Evolutionary conservation across 2,888 invertebrate genomes (phyloP).

Genomic region (Dastarcus helophoroides): DNA sequence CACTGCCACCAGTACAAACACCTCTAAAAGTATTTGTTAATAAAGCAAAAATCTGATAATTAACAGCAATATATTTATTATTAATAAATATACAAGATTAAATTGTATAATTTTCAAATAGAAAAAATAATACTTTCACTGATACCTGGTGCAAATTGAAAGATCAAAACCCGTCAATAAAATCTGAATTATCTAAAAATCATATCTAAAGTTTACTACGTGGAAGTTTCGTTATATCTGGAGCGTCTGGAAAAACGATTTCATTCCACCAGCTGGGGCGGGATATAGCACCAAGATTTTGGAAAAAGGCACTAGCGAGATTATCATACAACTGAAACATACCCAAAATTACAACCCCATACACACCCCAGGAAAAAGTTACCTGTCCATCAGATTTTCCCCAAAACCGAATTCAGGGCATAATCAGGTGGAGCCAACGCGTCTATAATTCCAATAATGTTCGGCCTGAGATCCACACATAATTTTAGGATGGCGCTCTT

Average conservation of each 20-base stretch:
- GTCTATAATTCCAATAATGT: slow-evolving; percentile 69
- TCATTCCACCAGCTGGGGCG: slow-evolving; percentile 66
- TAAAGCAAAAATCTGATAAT: too few species aligned
- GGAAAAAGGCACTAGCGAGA: slow-evolving; percentile 59
- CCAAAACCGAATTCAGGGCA: slow-evolving; percentile 76
- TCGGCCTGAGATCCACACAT: slow-evolving; percentile 59
- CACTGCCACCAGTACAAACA: too few species aligned
- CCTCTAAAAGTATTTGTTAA: too few species aligned
- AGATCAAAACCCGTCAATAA: too few species aligned
- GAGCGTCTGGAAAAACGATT: slow-evolving; percentile 33
- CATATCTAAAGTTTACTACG: slow-evolving; percentile 7
- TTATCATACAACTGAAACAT: slow-evolving; percentile 57
- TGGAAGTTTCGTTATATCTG: slow-evolving; percentile 15
- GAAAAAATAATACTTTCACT: too few species aligned
- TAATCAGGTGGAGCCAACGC: slow-evolving; percentile 84
- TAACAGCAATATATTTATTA: too few species aligned
- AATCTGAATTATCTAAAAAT: background rate
- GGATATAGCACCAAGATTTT: slow-evolving; percentile 55
- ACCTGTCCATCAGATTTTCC: slow-evolving; percentile 76
- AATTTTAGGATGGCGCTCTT: slow-evolving; percentile 55
- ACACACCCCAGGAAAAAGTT: slow-evolving; percentile 18
- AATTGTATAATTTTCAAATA: too few species aligned
- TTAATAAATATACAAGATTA: too few species aligned
- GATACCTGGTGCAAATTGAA: too few species aligned
- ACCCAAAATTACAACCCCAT: slow-evolving; percentile 2